Evolutionary conservation across 2,888 invertebrate species (phyloP).

Genomic region (Drosophila robusta): DNA sequence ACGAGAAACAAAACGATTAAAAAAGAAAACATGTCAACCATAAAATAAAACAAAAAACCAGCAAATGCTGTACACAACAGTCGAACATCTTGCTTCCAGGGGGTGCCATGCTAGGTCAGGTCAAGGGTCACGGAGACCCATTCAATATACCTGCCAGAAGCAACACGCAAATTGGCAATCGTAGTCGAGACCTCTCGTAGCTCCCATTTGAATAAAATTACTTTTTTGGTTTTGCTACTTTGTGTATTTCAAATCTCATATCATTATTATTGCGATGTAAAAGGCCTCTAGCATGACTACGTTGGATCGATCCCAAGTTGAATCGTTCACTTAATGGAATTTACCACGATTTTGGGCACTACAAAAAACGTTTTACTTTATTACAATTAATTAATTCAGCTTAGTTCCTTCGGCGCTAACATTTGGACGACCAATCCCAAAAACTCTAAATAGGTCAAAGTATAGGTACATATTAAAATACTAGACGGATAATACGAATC

Average conservation of each 20-base stretch:
- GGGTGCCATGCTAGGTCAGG: neutral
- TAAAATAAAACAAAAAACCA: slow-evolving; percentile 28
- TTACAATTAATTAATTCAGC: slow-evolving; percentile 34
- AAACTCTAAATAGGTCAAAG: slow-evolving; percentile 21
- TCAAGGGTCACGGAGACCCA: neutral
- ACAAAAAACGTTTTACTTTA: slow-evolving; percentile 59
- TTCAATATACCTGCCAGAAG: neutral
- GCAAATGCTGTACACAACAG: slow-evolving; percentile 57
- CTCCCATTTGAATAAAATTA: neutral
- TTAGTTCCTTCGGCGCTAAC: slow-evolving; percentile 8
- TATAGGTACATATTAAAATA: slow-evolving; percentile 58
- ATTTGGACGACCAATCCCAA: slow-evolving; percentile 45
- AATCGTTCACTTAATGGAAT: slow-evolving; percentile 47
- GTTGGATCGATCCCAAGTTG: slow-evolving; percentile 29
- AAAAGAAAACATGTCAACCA: slow-evolving; percentile 37
- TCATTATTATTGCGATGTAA: slow-evolving; percentile 52
- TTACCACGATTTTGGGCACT: slow-evolving; percentile 58
- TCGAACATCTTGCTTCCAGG: slow-evolving; percentile 33
- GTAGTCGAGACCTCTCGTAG: neutral
- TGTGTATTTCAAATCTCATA: slow-evolving; percentile 40
- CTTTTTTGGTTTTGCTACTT: slow-evolving; percentile 14
- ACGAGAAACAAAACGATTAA: slow-evolving; percentile 34
- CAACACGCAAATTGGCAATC: neutral
- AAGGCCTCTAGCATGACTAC: slow-evolving; percentile 55
- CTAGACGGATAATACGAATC: slow-evolving; percentile 67